Evolutionary conservation across 2,888 invertebrate genomes (phyloP), one percentile per base, ranked within the genome.

Genomic region (Entomobrya multifasciata): DNA sequence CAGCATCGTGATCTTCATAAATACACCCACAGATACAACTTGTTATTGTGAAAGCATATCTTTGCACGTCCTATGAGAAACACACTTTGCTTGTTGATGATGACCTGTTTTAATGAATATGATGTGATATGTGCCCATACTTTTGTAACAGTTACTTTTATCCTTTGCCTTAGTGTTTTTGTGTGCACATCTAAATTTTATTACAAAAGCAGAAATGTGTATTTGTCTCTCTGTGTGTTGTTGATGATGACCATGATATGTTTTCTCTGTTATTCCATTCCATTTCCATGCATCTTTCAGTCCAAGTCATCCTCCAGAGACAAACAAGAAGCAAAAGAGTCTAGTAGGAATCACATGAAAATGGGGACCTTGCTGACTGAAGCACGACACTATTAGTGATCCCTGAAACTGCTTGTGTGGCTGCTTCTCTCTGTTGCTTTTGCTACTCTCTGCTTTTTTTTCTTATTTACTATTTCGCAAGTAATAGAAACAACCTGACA

Each of bases 91-190:
- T 6, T 25, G 52, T 13, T 81, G 81, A 67, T 84, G 77, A 84
- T 84, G 77, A 84, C 77, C 70, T 76, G 84, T 67, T 84, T 84
- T 84, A 84, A 84, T 84, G 84, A 84, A 84, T 77, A 78, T 84
- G 52, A 65, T 52, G 30, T 49, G 15, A 15, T 49, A 49, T 2
- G 25, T 70, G 67, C 67, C 13, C 44, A 13, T 22, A 30, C 36
- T 36, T 36, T 36, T 36, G 36, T 36, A 36, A 36, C 36, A 36
- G 36, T 36, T 36, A 8, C 36, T 8, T 36, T 36, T 36, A n/a
- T n/a, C n/a, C n/a, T n/a, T n/a, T n/a, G n/a, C n/a, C 36, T 36
- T 36, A 6, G 4, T 36, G 36, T 8, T 4, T 36, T 36, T 36
- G 36, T 36, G 8, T 36, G 36, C 36, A 36, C 36, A 8, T 36